Conservation (phyloP, 2,113 vertebrate genomes). For the Opisthocomus hoazin region DNA sequence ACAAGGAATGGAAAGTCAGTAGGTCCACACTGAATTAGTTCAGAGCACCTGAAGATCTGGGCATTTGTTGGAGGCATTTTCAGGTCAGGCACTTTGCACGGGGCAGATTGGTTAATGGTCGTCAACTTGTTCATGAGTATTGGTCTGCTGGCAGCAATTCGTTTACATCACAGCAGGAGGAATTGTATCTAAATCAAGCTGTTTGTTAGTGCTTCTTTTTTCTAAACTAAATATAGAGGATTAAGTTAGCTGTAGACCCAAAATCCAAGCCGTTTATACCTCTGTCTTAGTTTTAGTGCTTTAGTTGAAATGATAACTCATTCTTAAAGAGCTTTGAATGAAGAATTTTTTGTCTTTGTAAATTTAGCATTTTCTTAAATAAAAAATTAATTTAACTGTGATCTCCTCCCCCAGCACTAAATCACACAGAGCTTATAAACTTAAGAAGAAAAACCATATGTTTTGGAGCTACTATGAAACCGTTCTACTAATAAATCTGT, state of each 20-base stretch:
- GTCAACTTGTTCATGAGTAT: neutral
- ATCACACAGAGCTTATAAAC: neutral
- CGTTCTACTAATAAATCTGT: neutral
- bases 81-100: neutral
- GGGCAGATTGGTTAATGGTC: neutral
- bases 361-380: neutral
- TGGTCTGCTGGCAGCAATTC: neutral
- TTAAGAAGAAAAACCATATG: neutral
- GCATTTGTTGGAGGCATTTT: neutral
- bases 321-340: neutral
- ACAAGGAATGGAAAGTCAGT: neutral
- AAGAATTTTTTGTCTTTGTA: neutral
- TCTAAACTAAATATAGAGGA: neutral
- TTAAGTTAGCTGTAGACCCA: neutral
- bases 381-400: neutral
- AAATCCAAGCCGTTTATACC: neutral
- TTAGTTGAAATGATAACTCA: neutral
- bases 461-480: neutral
- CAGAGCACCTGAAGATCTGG: neutral
- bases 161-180: neutral
- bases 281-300: neutral
- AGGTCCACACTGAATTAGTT: neutral
- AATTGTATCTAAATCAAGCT: neutral
- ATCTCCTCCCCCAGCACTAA: neutral
- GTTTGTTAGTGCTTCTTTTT: neutral